Base-by-base conservation (phyloP, 1,140 invertebrate genomes). In the Leptinotarsa undecemlineata region DNA sequence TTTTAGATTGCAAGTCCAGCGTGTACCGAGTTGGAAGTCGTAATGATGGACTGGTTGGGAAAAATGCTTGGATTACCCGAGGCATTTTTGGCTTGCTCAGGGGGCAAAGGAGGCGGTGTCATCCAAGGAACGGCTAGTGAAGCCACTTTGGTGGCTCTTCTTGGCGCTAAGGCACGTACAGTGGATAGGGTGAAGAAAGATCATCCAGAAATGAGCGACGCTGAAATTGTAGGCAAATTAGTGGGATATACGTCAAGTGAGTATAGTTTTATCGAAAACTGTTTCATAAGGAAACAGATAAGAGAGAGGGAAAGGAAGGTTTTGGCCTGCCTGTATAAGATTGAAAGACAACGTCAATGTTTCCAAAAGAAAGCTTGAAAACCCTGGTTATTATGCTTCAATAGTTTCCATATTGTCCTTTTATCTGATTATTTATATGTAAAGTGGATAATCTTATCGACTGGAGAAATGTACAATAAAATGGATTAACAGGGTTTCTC, bases 31-130 rank as follows among this genome's bases (percentile, higher is more conserved):
- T 86, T 99, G 60, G 98, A 99, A 89, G 96, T 99, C 17, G 90
- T 96, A 15, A 98, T 98, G 92, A 86, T 99, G 82, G 96, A 99
- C 86, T 99, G 98, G 98, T 86, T 99, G 68, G 97, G 95, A 63
- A 96, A 98, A 88, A 94, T 98, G 91, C 83, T 99, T 47, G 91
- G 94, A 6, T 86, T 99, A 5, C 98, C 98, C 0, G 88, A 92
- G n/a, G 90, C 92, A 76, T 98, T 98, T 84, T 86, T 99, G 14
- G 90, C 93, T 17, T 90, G 90, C 74, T 92, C 90, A 13, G 92
- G 94, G 0, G 93, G 93, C 15, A 93, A 94, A 81, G 94, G 91
- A 0, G 97, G 97, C 15, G 96, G 96, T 17, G 96, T 99, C 1
- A 99, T 98, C 81, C 85, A 95, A 88, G 94, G 94, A 14, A 95